phyloP scores from a whole-genome alignment of 2,113 vertebrate species.

The Austrofundulus limnaeus region DNA sequence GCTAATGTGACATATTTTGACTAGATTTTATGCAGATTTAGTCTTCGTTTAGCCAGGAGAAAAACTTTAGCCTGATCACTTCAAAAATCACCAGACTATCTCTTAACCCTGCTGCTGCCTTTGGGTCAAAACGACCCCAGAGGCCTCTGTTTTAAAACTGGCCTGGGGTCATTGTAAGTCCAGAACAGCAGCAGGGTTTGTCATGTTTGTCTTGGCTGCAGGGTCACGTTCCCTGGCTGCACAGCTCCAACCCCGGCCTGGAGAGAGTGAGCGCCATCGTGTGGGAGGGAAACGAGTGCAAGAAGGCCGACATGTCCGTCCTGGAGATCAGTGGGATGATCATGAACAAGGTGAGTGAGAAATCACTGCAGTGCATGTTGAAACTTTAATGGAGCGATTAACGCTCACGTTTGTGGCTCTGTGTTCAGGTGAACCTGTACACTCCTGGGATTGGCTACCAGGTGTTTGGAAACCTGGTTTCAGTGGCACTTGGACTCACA shows the following conservation, averaged over 20 bases:
- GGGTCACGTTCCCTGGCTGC: constrained; percentile 95
- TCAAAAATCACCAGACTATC: not conserved
- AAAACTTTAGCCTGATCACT: too few species aligned
- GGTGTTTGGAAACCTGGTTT: constrained; percentile 92
- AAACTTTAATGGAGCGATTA: not conserved
- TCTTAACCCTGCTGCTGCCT: not conserved
- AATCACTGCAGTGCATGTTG: not conserved
- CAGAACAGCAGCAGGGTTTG: too few species aligned
- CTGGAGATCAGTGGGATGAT: constrained; percentile 99
- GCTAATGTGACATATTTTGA: too few species aligned
- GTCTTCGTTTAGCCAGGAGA: too few species aligned
- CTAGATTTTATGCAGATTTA: too few species aligned
- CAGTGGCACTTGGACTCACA: constrained; percentile 89
- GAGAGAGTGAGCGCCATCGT: constrained; percentile 98
- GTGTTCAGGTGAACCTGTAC: constrained; percentile 89
- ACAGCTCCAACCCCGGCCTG: constrained; percentile 91
- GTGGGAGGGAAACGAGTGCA: constrained; percentile 98
- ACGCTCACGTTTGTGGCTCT: not conserved
- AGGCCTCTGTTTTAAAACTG: too few species aligned
- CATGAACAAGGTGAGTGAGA: constrained; percentile 90
- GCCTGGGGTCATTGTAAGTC: too few species aligned
- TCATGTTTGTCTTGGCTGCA: constrained; percentile 60
- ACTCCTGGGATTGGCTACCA: constrained; percentile 96
- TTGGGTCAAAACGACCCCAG: too few species aligned
- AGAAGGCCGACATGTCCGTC: constrained; percentile 99